These are phyloP conservation scores for Callithrix jacchus DNA, from an alignment of 2,113 vertebrate genomes.

Conservation along the genomic window DNA sequence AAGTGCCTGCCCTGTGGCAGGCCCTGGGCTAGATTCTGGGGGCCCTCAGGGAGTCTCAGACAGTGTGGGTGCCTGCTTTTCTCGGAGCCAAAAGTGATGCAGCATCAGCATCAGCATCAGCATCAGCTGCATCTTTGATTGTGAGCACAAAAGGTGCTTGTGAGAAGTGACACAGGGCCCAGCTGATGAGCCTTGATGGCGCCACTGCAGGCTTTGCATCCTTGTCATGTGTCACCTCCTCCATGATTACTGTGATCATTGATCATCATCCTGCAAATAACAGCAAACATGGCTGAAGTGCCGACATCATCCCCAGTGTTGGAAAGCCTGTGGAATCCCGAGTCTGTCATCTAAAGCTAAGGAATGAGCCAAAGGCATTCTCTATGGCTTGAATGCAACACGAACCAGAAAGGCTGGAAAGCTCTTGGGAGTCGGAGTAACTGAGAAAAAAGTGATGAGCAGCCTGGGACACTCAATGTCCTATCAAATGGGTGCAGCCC, in stretches of 20 bases:
- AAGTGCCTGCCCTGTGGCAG: neutral
- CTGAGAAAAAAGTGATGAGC: neutral
- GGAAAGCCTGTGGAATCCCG: neutral
- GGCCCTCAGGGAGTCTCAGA: neutral
- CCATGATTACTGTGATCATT: conserved; percentile 21
- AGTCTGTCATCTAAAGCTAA: neutral
- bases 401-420: neutral
- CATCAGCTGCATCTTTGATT: neutral
- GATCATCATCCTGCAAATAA: neutral
- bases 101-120: too few species aligned
- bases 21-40: neutral
- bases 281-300: neutral
- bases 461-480: neutral
- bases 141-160: neutral
- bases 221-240: neutral
- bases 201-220: neutral
- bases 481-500: too few species aligned
- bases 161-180: neutral
- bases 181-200: neutral
- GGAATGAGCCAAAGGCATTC: neutral
- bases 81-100: neutral
- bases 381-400: neutral
- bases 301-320: neutral
- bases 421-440: fast-evolving
- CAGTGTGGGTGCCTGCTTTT: neutral